These are phyloP conservation scores for Lycaon pictus DNA, from an alignment of 2,113 vertebrate species.

Conservation along the genomic window DNA sequence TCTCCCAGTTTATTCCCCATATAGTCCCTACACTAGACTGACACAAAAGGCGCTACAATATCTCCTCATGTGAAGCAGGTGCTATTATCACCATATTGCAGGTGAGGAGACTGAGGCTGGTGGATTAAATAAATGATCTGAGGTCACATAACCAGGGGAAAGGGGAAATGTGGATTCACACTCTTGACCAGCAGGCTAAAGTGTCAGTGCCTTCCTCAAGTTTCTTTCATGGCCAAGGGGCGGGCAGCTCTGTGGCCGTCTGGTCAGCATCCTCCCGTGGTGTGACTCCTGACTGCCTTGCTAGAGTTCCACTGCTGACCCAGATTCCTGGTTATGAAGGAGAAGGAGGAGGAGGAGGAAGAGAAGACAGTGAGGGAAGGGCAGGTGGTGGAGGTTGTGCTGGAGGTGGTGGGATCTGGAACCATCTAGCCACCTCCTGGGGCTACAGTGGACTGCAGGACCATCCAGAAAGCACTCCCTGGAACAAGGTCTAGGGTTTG, in stretches of 20 bases:
- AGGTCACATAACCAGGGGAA: not conserved
- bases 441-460: not conserved
- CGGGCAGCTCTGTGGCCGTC: not conserved
- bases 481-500: accelerated
- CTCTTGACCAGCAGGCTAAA: not conserved
- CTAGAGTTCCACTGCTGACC: not conserved
- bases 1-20: not conserved
- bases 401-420: not conserved
- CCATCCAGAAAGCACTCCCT: not conserved
- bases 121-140: not conserved
- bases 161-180: not conserved
- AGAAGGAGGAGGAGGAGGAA: not conserved
- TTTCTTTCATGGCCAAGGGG: not conserved
- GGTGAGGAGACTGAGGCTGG: not conserved
- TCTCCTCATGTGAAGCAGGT: not conserved
- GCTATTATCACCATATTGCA: not conserved
- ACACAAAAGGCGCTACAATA: accelerated
- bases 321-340: not conserved
- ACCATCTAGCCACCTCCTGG: not conserved
- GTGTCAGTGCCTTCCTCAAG: not conserved
- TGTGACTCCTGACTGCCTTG: not conserved
- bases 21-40: not conserved
- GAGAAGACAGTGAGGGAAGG: not conserved
- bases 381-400: not conserved
- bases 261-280: not conserved